Evolutionary conservation across 2,888 invertebrate genomes (phyloP), one percentile per base, ranked within the genome.

Genomic region (Orthosia gothica): DNA sequence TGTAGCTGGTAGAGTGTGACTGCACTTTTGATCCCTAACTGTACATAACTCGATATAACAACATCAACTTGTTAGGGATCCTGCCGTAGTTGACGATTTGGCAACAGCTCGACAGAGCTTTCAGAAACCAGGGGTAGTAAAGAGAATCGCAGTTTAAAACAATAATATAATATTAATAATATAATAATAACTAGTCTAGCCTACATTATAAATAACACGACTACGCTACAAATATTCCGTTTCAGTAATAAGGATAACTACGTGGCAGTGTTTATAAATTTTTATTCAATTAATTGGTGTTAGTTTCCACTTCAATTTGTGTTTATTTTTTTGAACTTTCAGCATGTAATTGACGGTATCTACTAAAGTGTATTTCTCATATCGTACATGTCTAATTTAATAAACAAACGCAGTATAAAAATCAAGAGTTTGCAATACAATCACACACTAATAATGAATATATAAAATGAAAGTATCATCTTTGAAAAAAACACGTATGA

Each of bases 191-290:
- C 88, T 90, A 91, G 47, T 70, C 87, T 91, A 90, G 32, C 89
- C 88, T 86, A 86, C 70, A 81, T 85, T 86, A 86, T 86, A 86
- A 86, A 86, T 86, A 86, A 86, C 86, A 85, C 82, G 69, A 77
- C 82, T 86, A 86, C 71, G 18, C 85, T 86, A 85, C 74, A 74
- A 74, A 50, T 85, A 82, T 79, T 79, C 78, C 64, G 64, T 80
- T 75, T 70, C 70, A 81, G 55, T 85, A 74, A 84, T 84, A 79
- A 85, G 73, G 73, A 84, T 76, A 78, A 80, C 80, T 76, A 83
- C 71, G 82, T 85, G 88, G 88, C 88, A 88, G 88, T 88, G 88
- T 85, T 78, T 68, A 69, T 59, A 23, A 9, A 20, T 23, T 68
- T 47, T 70, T 54, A 75, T 82, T 74, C 65, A 81, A 70, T 79